A percentile compares a stretch with the other conserved stretches of the same genome.
Evolutionary conservation across 2,797 vertebrate species (phyloP).

Genomic region (Sebastes paucispinis): DNA sequence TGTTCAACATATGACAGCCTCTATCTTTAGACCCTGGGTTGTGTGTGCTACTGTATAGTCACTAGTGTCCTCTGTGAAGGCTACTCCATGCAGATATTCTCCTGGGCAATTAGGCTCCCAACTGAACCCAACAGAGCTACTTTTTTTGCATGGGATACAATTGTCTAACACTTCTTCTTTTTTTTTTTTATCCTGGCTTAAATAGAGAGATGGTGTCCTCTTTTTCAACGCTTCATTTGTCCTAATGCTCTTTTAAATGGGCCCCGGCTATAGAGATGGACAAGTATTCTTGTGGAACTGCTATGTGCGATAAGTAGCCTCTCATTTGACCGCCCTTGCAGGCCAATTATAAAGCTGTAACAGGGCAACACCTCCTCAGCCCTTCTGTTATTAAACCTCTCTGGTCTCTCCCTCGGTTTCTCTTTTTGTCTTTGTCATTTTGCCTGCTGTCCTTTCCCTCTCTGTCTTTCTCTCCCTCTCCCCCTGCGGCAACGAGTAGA

Average conservation of each 20-base stretch:
- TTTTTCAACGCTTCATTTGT: conserved; percentile 71
- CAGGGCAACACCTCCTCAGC: conserved; percentile 75
- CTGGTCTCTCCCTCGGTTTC: conserved; percentile 58
- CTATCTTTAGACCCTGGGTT: neutral
- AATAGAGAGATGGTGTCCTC: conserved; percentile 60
- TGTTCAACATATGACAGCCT: neutral
- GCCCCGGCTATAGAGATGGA: conserved; percentile 64
- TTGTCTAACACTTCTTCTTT: conserved; percentile 38
- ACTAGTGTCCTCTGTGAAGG: conserved; percentile 41
- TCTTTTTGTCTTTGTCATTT: conserved; percentile 73
- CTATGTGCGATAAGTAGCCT: conserved; percentile 74
- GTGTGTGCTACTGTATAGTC: neutral
- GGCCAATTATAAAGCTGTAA: conserved; percentile 80
- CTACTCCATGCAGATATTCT: conserved; percentile 36
- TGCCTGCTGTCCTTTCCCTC: conserved; percentile 43
- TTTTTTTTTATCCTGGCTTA: conserved; percentile 50
- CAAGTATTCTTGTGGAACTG: conserved; percentile 73
- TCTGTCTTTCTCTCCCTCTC: conserved; percentile 34
- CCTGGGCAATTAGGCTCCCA: conserved; percentile 49
- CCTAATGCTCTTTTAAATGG: conserved; percentile 77
- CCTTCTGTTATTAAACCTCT: conserved; percentile 73
- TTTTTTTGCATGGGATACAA: conserved; percentile 45
- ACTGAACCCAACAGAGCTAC: conserved; percentile 33
- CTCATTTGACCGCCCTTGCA: conserved; percentile 80
- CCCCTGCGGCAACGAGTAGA: conserved; percentile 65